Base-by-base conservation (phyloP, 2,113 vertebrate genomes). In the Echinops telfairi region DNA sequence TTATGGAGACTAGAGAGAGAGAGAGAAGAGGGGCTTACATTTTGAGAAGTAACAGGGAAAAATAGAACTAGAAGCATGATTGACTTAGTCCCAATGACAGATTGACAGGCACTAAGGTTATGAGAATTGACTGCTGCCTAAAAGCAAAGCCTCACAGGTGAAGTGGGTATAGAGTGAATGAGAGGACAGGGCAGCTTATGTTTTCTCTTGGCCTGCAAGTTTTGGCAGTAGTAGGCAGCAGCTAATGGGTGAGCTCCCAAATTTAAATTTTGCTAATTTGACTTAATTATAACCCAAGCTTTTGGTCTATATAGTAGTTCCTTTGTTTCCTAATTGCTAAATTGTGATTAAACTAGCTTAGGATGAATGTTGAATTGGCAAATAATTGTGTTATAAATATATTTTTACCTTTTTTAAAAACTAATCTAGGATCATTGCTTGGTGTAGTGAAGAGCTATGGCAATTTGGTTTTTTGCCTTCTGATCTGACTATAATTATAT, bases 381-480 rank as follows among this genome's bases (percentile, higher is more conserved):
- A n/a, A 71, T n/a, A n/a, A n/a, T 71, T 71, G 68, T 71, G 68
- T 33, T 71, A 33, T 33, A 19, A 33, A 33, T 71, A 33, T 71
- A 17, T 71, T 33, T 31, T 71, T 71, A 19, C 31, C n/a, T 17
- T 16, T n/a, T 6, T 71, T 33, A 33, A 71, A 71, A 15, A 57
- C 27, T 4, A 79, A 60, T 78, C 29, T 27, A 93, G 20, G 58
- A n/a, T 92, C 76, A 31, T 92, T 86, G 40, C 43, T 80, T 79
- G 23, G 0, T n/a, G 6, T 94, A 25, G 14, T 62, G 25, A 95
- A 84, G 60, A 82, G 58, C 25, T 76, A 15, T 58, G 23, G 64
- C 47, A 36, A 2, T 89, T n/a, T n/a, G 16, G n/a, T 7, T 40
- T 93, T 70, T 95, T 88, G 17, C 87, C 57, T 90, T 31, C 38